These are phyloP conservation scores for Corythaeola cristata DNA, from an alignment of 2,113 vertebrate species.

Conservation along the genomic window DNA sequence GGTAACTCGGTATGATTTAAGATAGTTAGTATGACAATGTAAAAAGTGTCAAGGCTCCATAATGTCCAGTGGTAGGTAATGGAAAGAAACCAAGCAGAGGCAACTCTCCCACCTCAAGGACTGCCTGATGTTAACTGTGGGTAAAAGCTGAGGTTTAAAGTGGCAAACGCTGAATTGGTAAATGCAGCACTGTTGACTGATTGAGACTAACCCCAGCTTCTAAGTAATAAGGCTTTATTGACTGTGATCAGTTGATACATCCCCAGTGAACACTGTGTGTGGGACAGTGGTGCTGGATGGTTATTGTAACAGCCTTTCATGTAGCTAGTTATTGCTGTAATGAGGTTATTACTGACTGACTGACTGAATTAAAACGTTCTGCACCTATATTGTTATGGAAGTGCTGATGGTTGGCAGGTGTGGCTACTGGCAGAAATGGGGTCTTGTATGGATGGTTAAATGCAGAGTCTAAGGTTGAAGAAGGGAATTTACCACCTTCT, in stretches of 20 bases:
- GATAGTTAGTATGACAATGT: background rate
- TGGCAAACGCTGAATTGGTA: background rate
- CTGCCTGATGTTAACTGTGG: background rate
- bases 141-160: background rate
- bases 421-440: background rate
- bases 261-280: fast-evolving
- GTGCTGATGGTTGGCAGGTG: background rate
- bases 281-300: background rate
- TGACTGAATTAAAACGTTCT: background rate
- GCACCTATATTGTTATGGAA: background rate
- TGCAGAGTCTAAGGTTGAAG: fast-evolving
- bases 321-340: background rate
- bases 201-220: background rate
- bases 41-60: background rate
- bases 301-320: background rate
- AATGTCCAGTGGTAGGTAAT: background rate
- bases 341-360: background rate
- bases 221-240: background rate
- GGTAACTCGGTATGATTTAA: background rate
- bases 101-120: background rate
- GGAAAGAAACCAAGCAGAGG: background rate
- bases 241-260: background rate
- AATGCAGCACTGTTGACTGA: background rate
- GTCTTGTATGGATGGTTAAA: background rate
- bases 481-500: background rate